Percentiles rank a stretch among this genome's conserved stretches.
These are phyloP conservation scores for Smittia sp. DNA, from an alignment of 2,888 invertebrate species.

Conservation along the genomic window DNA sequence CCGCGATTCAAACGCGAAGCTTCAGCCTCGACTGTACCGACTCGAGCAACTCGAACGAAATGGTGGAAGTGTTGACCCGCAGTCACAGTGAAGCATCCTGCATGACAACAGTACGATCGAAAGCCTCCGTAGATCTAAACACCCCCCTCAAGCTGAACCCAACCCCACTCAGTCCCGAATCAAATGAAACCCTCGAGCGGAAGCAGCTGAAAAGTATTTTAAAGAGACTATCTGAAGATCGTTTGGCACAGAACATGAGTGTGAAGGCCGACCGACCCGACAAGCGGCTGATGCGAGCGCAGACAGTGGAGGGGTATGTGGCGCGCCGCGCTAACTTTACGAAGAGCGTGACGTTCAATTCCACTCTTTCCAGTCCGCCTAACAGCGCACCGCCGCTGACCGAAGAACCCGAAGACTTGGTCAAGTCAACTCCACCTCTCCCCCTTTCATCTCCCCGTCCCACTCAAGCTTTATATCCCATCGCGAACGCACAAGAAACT, in stretches of 20 bases:
- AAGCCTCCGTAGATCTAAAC: slow-evolving; percentile 44
- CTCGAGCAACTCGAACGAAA: slow-evolving; percentile 58
- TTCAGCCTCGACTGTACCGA: slow-evolving; percentile 75
- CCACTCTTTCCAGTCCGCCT: slow-evolving; percentile 80
- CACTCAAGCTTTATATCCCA: slow-evolving; percentile 26
- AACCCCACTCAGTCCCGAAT: slow-evolving; percentile 62
- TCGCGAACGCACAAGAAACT: slow-evolving; percentile 29
- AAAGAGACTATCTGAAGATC: slow-evolving; percentile 68
- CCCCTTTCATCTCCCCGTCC: slow-evolving; percentile 1
- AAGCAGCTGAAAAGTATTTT: slow-evolving; percentile 80
- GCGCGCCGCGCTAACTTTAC: slow-evolving; percentile 83
- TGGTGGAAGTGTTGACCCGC: slow-evolving; percentile 62
- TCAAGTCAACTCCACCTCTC: slow-evolving; percentile 44
- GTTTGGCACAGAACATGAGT: slow-evolving; percentile 27
- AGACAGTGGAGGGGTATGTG: slow-evolving; percentile 84
- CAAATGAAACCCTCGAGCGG: slow-evolving; percentile 79
- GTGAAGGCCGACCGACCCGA: slow-evolving; percentile 47
- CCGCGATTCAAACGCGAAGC: slow-evolving; percentile 71
- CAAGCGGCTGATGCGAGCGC: slow-evolving; percentile 71
- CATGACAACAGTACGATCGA: slow-evolving; percentile 59
- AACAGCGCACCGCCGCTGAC: slow-evolving; percentile 51
- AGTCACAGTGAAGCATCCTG: slow-evolving; percentile 80
- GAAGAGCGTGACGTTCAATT: slow-evolving; percentile 87
- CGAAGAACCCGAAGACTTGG: slow-evolving; percentile 40
- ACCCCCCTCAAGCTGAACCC: slow-evolving; percentile 42